Percentiles rank a stretch among this genome's conserved stretches.
Conservation (phyloP, 2,113 vertebrate genomes). For the Coracopsis vasa region DNA sequence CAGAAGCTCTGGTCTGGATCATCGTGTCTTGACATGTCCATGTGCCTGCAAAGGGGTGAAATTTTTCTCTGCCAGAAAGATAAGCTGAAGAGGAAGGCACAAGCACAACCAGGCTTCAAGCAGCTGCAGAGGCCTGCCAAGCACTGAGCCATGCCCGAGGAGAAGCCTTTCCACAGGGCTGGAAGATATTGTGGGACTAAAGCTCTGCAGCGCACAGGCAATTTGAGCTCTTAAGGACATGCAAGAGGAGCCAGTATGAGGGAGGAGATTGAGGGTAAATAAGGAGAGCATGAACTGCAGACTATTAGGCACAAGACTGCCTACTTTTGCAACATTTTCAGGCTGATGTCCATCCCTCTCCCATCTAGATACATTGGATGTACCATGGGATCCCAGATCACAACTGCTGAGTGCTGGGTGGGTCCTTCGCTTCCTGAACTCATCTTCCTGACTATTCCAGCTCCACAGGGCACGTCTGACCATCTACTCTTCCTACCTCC, state of each 20-base stretch:
- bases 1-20: not conserved
- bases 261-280: not conserved
- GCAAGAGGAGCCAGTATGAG: not conserved
- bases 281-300: not conserved
- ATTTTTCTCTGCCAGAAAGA: not conserved
- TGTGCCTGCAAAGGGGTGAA: not conserved
- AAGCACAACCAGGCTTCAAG: rapidly evolving
- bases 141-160: not conserved
- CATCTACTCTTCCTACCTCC: not conserved
- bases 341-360: not conserved
- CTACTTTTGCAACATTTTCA: not conserved
- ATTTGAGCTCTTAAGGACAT: not conserved
- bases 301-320: not conserved
- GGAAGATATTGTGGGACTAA: not conserved
- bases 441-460: not conserved
- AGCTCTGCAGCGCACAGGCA: not conserved
- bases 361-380: not conserved
- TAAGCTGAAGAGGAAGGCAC: not conserved
- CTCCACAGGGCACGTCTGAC: not conserved
- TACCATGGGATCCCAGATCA: not conserved
- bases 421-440: not conserved
- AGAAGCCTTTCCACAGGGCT: not conserved
- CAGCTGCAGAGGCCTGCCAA: not conserved
- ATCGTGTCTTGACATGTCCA: not conserved
- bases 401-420: not conserved